A percentile compares a stretch with the other conserved stretches of the same genome.
phyloP scores from a whole-genome alignment of 2,797 vertebrate genomes.

The Pipistrellus pipistrellus region DNA sequence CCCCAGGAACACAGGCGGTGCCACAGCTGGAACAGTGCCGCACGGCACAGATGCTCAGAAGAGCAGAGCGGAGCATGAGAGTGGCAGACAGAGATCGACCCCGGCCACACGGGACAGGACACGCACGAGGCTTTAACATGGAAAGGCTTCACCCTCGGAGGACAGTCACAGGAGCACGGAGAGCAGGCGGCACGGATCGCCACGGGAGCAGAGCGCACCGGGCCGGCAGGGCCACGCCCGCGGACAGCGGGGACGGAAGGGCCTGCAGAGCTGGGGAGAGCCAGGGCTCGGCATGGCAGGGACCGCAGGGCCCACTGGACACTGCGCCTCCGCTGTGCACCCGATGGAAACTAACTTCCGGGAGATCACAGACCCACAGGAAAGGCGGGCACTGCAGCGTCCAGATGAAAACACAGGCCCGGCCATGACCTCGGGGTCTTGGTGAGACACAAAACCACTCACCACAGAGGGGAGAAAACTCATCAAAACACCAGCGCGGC shows the following conservation, averaged over 20 bases:
- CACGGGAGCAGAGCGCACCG: too few relatives aligned
- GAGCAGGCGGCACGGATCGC: background rate
- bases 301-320: background rate
- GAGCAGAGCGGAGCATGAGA: too few relatives aligned
- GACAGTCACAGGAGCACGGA: background rate
- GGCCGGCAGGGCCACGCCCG: background rate
- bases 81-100: too few relatives aligned
- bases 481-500: background rate
- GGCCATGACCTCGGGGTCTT: background rate
- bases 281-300: background rate
- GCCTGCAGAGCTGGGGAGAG: background rate
- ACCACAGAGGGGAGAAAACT: background rate
- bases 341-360: background rate
- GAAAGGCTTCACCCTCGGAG: accelerated
- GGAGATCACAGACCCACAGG: background rate
- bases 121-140: accelerated
- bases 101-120: background rate
- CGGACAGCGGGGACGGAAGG: background rate
- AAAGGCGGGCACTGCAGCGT: background rate
- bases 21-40: background rate
- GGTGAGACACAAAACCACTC: background rate
- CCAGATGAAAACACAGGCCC: background rate
- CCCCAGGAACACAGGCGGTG: background rate
- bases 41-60: background rate
- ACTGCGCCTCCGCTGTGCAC: too few relatives aligned